Conservation (phyloP, 2,113 vertebrate species). For the Ivindomyrus marchei region DNA sequence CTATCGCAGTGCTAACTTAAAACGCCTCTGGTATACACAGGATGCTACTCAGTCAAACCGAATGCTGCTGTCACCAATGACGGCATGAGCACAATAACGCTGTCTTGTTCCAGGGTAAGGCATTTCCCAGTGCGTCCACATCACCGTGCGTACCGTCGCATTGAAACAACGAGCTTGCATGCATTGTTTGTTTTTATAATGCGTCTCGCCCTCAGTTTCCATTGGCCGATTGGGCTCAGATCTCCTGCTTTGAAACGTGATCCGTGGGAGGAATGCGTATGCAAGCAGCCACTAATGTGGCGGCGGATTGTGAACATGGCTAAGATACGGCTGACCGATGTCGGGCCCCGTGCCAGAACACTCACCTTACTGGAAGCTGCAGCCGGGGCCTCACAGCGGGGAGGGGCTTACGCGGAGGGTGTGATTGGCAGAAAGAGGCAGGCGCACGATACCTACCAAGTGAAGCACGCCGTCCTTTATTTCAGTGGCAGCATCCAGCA, state of each 20-base stretch:
- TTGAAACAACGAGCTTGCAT: constrained; percentile 50
- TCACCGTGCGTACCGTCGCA: constrained; percentile 45
- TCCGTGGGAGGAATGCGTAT: constrained; percentile 39
- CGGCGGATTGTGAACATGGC: constrained; percentile 3
- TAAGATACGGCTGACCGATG: background rate
- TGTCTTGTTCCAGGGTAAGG: constrained; percentile 46
- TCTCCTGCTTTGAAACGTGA: constrained; percentile 56
- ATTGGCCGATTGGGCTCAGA: constrained; percentile 51
- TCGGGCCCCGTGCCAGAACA: background rate
- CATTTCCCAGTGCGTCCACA: constrained; percentile 31
- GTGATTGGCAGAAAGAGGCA: background rate
- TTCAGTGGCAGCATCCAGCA: background rate
- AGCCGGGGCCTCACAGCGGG: background rate
- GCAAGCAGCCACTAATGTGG: constrained; percentile 16
- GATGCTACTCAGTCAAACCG: background rate
- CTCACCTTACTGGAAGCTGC: background rate
- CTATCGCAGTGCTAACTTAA: background rate
- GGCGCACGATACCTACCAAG: background rate
- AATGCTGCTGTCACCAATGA: background rate
- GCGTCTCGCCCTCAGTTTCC: constrained; percentile 51
- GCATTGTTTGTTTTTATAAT: constrained; percentile 59
- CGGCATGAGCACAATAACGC: background rate
- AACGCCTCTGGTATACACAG: background rate
- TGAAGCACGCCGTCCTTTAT: background rate
- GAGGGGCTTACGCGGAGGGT: background rate